Evolutionary conservation across 2,888 invertebrate species (phyloP), one percentile per base, ranked within the genome.

Genomic region (Trichogramma evanescens): DNA sequence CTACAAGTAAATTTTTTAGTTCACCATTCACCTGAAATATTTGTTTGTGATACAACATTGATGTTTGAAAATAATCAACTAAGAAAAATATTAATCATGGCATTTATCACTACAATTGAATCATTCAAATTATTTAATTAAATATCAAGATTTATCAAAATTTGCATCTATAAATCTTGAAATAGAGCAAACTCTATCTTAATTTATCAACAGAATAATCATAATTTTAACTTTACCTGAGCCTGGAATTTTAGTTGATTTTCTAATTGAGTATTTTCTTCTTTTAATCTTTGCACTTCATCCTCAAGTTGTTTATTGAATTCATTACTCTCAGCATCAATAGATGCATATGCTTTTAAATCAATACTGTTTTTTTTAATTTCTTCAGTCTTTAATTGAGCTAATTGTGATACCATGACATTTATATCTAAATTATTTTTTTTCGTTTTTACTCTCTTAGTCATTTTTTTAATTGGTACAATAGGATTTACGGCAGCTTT

Each of bases 1-100:
- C 95, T 5, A 97, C 94, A 59, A 96, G 78, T 76, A 96, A 83
- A 71, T 91, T 93, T 77, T 96, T 96, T 57, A 96, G 80, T 78
- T 96, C 96, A 57, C 89, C 86, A 78, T 95, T 96, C 0, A 95
- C 91, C 88, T 91, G 65, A 43, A 67, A 67, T 54, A 63, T 26
- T 26, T 26, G 26, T 26, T 26, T 26, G 26, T 26, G 26, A 26
- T 26, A 26, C 26, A 26, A 26, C 2, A 26, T 26, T 26, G 26
- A 13, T 50, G 13, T 26, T 40, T 45, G 3, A 38, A 58, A 40
- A 41, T 51, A 62, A 63, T 60, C 48, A 8, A 57, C 26, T 26
- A 26, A 26, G 26, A 1, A 26, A 26, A 26, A 26, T 26, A 26
- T 26, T 2, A 26, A 26, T 26, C 26, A 26, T 26, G 26, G 26